A percentile compares a stretch with the other conserved stretches of the same genome.
These are phyloP conservation scores for Trichogramma pretiosum DNA, from an alignment of 1,140 invertebrate genomes.

Conservation along the genomic window DNA sequence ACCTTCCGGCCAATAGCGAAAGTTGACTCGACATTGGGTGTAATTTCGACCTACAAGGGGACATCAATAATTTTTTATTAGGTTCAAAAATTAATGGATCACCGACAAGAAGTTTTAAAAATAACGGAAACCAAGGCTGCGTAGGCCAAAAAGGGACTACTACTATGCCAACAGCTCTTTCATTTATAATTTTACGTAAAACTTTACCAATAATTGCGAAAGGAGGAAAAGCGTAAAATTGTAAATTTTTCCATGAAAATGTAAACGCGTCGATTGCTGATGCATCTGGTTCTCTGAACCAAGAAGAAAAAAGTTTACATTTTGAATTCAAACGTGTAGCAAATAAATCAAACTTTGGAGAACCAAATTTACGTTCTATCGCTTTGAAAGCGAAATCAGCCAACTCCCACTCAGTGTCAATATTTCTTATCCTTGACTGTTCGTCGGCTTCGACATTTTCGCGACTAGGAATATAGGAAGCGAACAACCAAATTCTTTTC, in stretches of 20 bases:
- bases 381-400: constrained; percentile 12
- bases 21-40: constrained; percentile 17
- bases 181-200: constrained; percentile 11
- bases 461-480: no score
- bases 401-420: constrained; percentile 22
- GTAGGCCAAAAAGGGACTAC: constrained; percentile 15
- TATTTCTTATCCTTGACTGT: constrained; percentile 24
- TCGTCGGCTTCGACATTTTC: constrained; percentile 25
- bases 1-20: no score
- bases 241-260: constrained; percentile 7
- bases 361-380: constrained; percentile 21
- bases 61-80: constrained; percentile 21
- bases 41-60: constrained; percentile 18
- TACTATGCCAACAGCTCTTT: constrained; percentile 11
- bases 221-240: constrained; percentile 16
- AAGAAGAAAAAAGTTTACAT: constrained; percentile 22
- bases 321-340: constrained; percentile 23
- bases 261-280: constrained; percentile 22
- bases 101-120: neutral
- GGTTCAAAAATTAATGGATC: constrained; percentile 10
- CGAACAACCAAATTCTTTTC: constrained; percentile 25
- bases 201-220: constrained; percentile 15
- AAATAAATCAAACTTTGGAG: constrained; percentile 23
- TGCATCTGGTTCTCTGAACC: constrained; percentile 19
- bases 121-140: constrained; percentile 8